These are phyloP conservation scores for Oreochromis tanganicae DNA, from an alignment of 2,113 vertebrate species.

Conservation along the genomic window DNA sequence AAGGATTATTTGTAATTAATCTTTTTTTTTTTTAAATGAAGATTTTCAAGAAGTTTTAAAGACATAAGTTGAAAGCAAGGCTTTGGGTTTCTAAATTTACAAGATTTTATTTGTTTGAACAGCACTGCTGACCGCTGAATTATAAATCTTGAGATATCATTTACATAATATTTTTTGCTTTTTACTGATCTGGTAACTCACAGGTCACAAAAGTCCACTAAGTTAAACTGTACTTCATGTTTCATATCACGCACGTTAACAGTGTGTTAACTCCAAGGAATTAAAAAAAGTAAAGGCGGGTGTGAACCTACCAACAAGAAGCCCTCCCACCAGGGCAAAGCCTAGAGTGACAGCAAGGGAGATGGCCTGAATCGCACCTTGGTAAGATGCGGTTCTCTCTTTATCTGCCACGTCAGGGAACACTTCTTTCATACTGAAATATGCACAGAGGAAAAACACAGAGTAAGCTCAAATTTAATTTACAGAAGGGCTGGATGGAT, in stretches of 20 bases:
- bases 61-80: not conserved
- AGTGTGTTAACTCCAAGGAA: not conserved
- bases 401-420: constrained; percentile 67
- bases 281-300: not conserved
- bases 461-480: not conserved
- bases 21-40: not conserved
- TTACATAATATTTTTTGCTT: not conserved
- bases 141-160: not conserved
- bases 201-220: fast-evolving
- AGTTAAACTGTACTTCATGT: not conserved
- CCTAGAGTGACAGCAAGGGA: constrained; percentile 79
- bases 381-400: not conserved
- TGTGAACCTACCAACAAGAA: constrained; percentile 76
- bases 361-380: constrained; percentile 72
- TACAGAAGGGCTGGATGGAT: not conserved
- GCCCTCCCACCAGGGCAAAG: constrained; percentile 76
- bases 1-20: not conserved
- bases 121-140: not conserved
- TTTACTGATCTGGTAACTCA: not conserved
- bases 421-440: constrained; percentile 71
- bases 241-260: not conserved
- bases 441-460: not conserved
- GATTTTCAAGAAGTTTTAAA: not conserved
- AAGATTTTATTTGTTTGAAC: too few species aligned
- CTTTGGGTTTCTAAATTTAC: not conserved